Evolutionary conservation across 2,113 vertebrate genomes (phyloP).

Genomic region (Zeus faber): DNA sequence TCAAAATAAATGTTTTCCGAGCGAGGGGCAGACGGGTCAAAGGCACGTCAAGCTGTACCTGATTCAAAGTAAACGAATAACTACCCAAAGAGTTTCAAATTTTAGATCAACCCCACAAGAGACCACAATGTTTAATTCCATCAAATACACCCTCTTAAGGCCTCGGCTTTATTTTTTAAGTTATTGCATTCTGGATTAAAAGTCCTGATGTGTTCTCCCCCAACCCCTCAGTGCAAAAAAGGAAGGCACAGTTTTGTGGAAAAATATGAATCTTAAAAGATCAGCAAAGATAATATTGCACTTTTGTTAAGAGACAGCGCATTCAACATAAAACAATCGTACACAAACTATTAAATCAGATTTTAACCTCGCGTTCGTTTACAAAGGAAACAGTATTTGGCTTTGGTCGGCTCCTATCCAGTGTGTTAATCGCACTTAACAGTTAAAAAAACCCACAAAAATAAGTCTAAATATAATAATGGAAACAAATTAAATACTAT

Average conservation of each 20-base stretch:
- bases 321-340: slow-evolving; percentile 45
- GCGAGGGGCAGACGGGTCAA: slow-evolving; percentile 1
- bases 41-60: slow-evolving; percentile 44
- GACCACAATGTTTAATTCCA: slow-evolving; percentile 6
- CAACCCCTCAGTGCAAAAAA: slow-evolving; percentile 55
- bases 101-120: slow-evolving; percentile 21
- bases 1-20: slow-evolving; percentile 34
- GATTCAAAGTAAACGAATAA: slow-evolving; percentile 10
- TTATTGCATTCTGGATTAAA: slow-evolving; percentile 7
- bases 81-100: background rate
- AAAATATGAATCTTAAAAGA: slow-evolving; percentile 18
- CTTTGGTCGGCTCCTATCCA: slow-evolving; percentile 63
- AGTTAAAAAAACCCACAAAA: slow-evolving; percentile 58
- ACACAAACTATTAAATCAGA: slow-evolving; percentile 26
- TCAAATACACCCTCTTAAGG: slow-evolving; percentile 16
- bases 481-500: slow-evolving; percentile 1
- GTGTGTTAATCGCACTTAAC: slow-evolving; percentile 55
- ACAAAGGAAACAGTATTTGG: slow-evolving; percentile 58
- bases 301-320: slow-evolving; percentile 63
- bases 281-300: slow-evolving; percentile 60
- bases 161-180: background rate
- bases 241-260: slow-evolving; percentile 42
- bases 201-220: slow-evolving; percentile 21
- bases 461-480: slow-evolving; percentile 13
- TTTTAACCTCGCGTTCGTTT: slow-evolving; percentile 25